Percentiles rank a stretch among this genome's conserved stretches.
These are phyloP conservation scores for Philaenus spumarius DNA, from an alignment of 1,140 invertebrate species.

Conservation along the genomic window DNA sequence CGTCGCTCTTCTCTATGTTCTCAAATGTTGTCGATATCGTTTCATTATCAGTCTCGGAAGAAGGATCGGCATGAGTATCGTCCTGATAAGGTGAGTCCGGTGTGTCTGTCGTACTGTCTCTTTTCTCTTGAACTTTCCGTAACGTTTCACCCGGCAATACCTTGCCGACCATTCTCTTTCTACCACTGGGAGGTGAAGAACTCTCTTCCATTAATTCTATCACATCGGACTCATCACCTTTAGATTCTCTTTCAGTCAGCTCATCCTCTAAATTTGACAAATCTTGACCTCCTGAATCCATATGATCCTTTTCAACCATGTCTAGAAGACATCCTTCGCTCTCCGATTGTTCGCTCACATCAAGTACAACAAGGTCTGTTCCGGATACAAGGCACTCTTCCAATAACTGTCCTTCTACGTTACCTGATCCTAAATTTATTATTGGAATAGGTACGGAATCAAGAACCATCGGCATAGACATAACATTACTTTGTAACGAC, in stretches of 20 bases:
- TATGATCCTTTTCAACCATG: slow-evolving; percentile 38
- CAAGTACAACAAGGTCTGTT: slow-evolving; percentile 26
- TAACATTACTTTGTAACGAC: slow-evolving; percentile 28
- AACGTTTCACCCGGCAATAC: slow-evolving; percentile 30
- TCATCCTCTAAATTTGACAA: slow-evolving; percentile 28
- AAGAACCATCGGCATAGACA: slow-evolving; percentile 29
- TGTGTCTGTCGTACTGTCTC: slow-evolving; percentile 38
- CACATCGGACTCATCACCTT: slow-evolving; percentile 26
- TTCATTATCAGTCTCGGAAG: slow-evolving; percentile 31
- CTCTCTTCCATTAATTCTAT: slow-evolving; percentile 28
- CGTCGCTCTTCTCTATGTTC: slow-evolving; percentile 1
- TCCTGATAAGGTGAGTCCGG: slow-evolving; percentile 49
- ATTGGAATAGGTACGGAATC: slow-evolving; percentile 21
- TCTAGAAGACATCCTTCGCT: slow-evolving; percentile 37
- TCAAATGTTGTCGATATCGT: slow-evolving; percentile 1
- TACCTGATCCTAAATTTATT: slow-evolving; percentile 13
- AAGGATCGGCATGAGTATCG: slow-evolving; percentile 41
- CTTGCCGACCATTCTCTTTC: slow-evolving; percentile 28
- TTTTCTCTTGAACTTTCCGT: slow-evolving; percentile 25
- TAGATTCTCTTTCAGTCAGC: slow-evolving; percentile 20
- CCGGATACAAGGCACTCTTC: slow-evolving; percentile 29
- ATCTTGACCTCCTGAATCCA: slow-evolving; percentile 37
- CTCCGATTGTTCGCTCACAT: slow-evolving; percentile 39
- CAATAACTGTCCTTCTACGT: slow-evolving; percentile 22
- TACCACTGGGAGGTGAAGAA: slow-evolving; percentile 25